Base-by-base conservation (phyloP, 1,140 invertebrate genomes). In the Eriosoma lanigerum region DNA sequence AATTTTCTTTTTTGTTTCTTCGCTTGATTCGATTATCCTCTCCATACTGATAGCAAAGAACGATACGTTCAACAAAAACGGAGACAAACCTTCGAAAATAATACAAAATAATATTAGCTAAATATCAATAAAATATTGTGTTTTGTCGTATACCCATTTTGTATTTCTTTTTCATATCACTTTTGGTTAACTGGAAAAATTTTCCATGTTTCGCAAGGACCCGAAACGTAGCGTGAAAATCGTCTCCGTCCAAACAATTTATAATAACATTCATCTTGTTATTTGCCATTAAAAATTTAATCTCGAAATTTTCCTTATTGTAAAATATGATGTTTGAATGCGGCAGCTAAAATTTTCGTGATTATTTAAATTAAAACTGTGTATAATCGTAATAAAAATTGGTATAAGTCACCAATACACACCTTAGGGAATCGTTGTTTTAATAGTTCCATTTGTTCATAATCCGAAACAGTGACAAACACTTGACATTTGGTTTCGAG, bases 401-500 rank as follows among this genome's bases (percentile, higher is more conserved):
- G 8, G 32, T 38, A 26, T 60, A 29, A n/a, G n/a, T n/a, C n/a
- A n/a, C n/a, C 3, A 17, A 13, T 58, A 44, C 32, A 1, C 60
- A 78, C 75, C 21, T 9, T 19, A 6, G 75, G 54, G 5, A 78
- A 78, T 21, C 24, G 8, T 19, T 50, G 46, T 29, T 52, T 50
- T 26, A 72, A 12, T 9, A 29, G 1, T 29, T 50, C 24, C 46
- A 60, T 24, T 48, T 78, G 75, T 46, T 29, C 21, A n/a, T 8
- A 19, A 78, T 78, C 85, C 85, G 32, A 38, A 32, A 89, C 87
- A 46, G 88, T 89, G n/a, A 87, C 88, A 82, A 84, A 89, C 0
- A 89, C 87, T 76, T 87, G 85, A 84, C 89, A 90, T 5, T 87
- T 86, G 82, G 86, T 81, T 81, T 86, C 84, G 6, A 90, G 84